Base-by-base conservation (phyloP, 2,113 vertebrate species). In the Tonatia bakeri region DNA sequence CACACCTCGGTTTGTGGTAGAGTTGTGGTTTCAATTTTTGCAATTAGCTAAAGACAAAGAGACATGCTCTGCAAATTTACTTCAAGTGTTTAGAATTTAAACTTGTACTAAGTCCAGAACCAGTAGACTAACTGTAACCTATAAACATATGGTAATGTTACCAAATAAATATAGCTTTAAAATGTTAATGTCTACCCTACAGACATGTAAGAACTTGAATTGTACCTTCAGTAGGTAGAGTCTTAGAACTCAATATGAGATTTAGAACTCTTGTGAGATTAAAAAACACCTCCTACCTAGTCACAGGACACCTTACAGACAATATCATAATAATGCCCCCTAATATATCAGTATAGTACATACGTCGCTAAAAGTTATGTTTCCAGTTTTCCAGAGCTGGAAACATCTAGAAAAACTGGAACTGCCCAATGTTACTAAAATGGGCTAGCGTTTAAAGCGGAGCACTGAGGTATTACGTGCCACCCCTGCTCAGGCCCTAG, bases 81-180 rank as follows among this genome's bases (percentile, higher is more conserved):
- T 89, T 76, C 73, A 47, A 81, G 31, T 50, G 36, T 72, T 83
- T 79, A n/a, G 52, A 91, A 94, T 76, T 90, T 77, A 94, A 92
- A 77, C 65, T 67, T 81, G 77, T 56, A 87, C n/a, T 76, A 91
- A 80, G n/a, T 70, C 86, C 7, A 64, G 10, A 72, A 50, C n/a
- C 80, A 95, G 4, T 0, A 87, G 22, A 87, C 17, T 26, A 90
- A 79, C 28, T 50, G 1, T 67, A 87, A 86, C 80, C 38, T 76
- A 81, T 40, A 89, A 89, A 94, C 28, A 52, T 43, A 70, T 8
- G 38, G 40, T 73, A 31, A 24, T 81, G 54, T 69, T 90, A 84
- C 28, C 76, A 97, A 91, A 54, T 70, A 97, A 89, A 67, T 19
- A 24, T 2, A 67, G 26, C 17, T 92, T 16, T 3, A 28, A 80